Conservation (phyloP, 2,888 invertebrate species). For the Acrobeloides nanus region DNA sequence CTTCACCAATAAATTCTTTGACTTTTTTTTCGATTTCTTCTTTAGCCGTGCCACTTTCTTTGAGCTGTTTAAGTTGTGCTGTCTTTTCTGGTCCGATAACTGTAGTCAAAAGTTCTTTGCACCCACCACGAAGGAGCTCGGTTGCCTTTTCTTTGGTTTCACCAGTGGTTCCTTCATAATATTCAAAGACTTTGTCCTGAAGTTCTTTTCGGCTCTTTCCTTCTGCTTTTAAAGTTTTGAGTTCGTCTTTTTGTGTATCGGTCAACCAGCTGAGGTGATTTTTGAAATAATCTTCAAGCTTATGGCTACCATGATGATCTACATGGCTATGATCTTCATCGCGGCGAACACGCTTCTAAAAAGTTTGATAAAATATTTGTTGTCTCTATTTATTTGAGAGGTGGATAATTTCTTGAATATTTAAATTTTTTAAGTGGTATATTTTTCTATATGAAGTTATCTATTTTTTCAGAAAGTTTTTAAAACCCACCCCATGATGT, state of each 20-base stretch:
- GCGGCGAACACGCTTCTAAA: no score
- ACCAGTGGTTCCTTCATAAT: slow-evolving; percentile 24
- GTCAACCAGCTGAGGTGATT: slow-evolving; percentile 26
- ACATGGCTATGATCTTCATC: no score
- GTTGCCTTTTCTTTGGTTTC: slow-evolving; percentile 30
- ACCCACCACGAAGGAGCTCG: slow-evolving; percentile 28
- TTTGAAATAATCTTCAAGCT: slow-evolving; percentile 17
- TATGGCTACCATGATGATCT: slow-evolving; percentile 10
- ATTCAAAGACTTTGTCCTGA: slow-evolving; percentile 22
- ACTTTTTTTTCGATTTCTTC: slow-evolving; percentile 23
- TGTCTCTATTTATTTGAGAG: no score
- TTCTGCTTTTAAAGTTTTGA: slow-evolving; percentile 13
- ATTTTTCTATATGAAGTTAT: no score
- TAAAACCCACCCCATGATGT: no score
- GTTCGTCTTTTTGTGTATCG: slow-evolving; percentile 24
- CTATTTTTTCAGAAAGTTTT: no score
- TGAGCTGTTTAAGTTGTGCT: slow-evolving; percentile 20
- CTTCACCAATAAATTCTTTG: slow-evolving; percentile 18
- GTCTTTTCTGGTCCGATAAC: slow-evolving; percentile 14
- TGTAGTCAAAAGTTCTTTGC: slow-evolving; percentile 19
- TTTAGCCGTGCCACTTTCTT: slow-evolving; percentile 20
- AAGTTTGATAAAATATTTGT: no score
- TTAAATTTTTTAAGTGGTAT: no score
- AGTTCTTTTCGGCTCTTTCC: slow-evolving; percentile 20
- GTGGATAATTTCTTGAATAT: no score